Evolutionary conservation across 2,888 invertebrate species (phyloP), one percentile per base, ranked within the genome.

Genomic region (Cataglyphis albicans): DNA sequence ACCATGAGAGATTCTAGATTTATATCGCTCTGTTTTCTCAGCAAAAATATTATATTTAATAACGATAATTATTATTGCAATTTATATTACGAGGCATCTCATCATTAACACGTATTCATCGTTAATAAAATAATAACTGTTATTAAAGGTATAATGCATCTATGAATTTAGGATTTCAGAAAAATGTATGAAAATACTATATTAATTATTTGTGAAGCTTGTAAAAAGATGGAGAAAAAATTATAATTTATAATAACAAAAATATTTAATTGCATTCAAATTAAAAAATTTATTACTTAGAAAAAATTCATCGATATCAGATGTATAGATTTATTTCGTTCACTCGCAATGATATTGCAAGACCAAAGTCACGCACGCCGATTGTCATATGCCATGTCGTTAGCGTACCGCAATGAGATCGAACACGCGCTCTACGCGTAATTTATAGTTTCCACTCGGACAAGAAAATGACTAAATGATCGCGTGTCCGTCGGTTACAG

Each of bases 391-490:
- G 85, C 87, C 86, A 82, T 87, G 90, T 89, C 87, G 90, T 91
- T 91, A 90, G 90, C 91, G 90, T 91, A 90, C 89, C 90, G 86
- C 89, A 89, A 87, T 87, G 88, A 88, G 91, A 91, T 91, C 86
- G 91, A 91, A 85, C 86, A 87, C 87, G 89, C 87, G 85, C 65
- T 87, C 85, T 81, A 88, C 88, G 85, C 88, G 89, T 91, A 91
- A 91, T 91, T 91, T 88, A 90, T 89, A 85, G 82, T 87, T 82
- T 87, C 83, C 55, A 73, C 80, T 83, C 82, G 84, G 85, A 32
- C 70, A 88, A 87, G 89, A 90, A 90, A 91, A 89, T 87, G 89
- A 85, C 88, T 85, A 85, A 85, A 88, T 87, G 87, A 91, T 90
- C 89, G 90, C 90, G 90, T 90, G 90, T 75, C 86, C 75, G 75